These are phyloP conservation scores for Pomatostomus ruficeps DNA, from an alignment of 2,113 vertebrate genomes.

Conservation along the genomic window DNA sequence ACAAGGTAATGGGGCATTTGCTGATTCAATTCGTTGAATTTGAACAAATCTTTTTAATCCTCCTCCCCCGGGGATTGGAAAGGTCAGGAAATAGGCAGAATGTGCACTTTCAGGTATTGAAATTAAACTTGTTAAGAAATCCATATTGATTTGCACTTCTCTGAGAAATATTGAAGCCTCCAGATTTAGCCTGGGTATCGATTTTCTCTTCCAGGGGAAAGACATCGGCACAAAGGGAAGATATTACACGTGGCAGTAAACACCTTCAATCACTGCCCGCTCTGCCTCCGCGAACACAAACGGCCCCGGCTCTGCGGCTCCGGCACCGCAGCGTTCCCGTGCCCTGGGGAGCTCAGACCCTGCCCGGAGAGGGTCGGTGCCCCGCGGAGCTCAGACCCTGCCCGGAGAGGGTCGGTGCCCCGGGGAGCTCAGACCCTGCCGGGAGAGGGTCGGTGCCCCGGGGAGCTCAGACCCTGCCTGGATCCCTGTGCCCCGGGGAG, in stretches of 20 bases:
- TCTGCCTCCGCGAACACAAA: not conserved
- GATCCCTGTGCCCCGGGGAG: too few relatives aligned
- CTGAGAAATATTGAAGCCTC: slow-evolving; percentile 49
- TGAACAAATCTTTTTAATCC: slow-evolving; percentile 27
- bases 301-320: not conserved
- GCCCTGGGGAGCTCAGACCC: not conserved
- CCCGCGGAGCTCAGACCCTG: too few relatives aligned
- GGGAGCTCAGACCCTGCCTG: too few relatives aligned
- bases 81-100: slow-evolving; percentile 34
- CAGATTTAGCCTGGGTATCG: slow-evolving; percentile 38
- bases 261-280: slow-evolving; percentile 2
- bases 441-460: too few relatives aligned
- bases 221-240: not conserved
- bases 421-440: too few relatives aligned
- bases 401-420: too few relatives aligned
- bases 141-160: slow-evolving; percentile 54
- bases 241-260: slow-evolving; percentile 25
- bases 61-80: not conserved
- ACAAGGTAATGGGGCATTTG: slow-evolving; percentile 27
- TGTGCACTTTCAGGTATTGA: slow-evolving; percentile 43
- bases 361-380: not conserved
- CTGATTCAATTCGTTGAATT: slow-evolving; percentile 21
- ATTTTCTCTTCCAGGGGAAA: slow-evolving; percentile 51
- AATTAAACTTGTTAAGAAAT: slow-evolving; percentile 65
- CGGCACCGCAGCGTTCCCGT: not conserved